Evolutionary conservation across 30 jellyfish, hydroid and myxozoan species (phyloP).

Genomic region (Rhopilema esculentum): DNA sequence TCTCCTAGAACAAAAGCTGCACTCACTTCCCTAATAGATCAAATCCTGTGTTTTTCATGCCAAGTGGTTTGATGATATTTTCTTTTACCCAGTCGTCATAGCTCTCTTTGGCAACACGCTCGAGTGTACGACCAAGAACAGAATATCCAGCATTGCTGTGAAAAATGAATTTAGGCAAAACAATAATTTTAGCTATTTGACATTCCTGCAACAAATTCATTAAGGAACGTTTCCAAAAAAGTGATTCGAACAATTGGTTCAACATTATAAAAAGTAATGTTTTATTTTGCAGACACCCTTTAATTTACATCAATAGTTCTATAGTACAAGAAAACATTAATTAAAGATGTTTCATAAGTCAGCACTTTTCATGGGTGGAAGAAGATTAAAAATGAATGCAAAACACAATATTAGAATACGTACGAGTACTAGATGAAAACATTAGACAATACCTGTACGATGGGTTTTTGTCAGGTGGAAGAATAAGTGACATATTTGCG

Average conservation of each 20-base stretch:
- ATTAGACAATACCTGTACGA: slow-evolving; percentile 98
- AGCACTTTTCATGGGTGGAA: neutral
- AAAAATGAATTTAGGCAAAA: neutral
- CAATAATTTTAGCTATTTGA: neutral
- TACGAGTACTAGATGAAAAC: no score
- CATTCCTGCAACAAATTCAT: no score
- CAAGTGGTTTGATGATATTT: slow-evolving; percentile 80
- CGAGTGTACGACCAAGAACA: slow-evolving; percentile 87
- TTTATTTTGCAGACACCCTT: no score
- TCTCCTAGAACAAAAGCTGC: neutral
- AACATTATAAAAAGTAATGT: no score
- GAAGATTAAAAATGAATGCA: neutral
- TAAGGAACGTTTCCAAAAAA: no score
- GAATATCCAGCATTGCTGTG: slow-evolving; percentile 87
- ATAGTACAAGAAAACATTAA: neutral
- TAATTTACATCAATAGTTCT: no score
- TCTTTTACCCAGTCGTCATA: slow-evolving; percentile 70
- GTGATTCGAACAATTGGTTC: neutral
- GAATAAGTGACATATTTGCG: slow-evolving; percentile 58
- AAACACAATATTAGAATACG: no score
- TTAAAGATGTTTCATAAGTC: neutral
- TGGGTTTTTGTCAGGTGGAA: slow-evolving; percentile 85
- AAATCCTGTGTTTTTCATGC: slow-evolving; percentile 83
- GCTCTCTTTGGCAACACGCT: slow-evolving; percentile 19
- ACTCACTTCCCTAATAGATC: slow-evolving; percentile 70